Conservation (phyloP, 2,888 invertebrate species). For the Drosophila seclusa region DNA sequence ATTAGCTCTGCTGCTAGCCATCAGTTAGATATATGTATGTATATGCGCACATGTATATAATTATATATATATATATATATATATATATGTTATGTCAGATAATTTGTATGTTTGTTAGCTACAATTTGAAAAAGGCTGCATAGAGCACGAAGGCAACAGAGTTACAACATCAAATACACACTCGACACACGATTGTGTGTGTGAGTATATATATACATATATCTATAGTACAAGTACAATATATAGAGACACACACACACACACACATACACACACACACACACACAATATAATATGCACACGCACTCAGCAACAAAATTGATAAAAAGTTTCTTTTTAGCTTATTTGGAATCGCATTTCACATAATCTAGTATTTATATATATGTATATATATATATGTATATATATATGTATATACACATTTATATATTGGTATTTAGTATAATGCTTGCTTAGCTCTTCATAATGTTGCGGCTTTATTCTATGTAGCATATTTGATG, state of each 20-base stretch:
- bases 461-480: constrained; percentile 47
- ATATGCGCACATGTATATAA: constrained; percentile 3
- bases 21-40: constrained; percentile 17
- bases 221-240: constrained; percentile 17
- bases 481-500: constrained; percentile 18
- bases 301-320: constrained; percentile 37
- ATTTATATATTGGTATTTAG: constrained; percentile 4
- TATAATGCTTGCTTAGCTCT: constrained; percentile 37
- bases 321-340: constrained; percentile 26
- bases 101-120: constrained; percentile 61
- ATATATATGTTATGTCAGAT: constrained; percentile 22
- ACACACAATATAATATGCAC: constrained; percentile 1
- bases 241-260: background rate
- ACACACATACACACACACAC: constrained; percentile 4
- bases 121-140: constrained; percentile 76
- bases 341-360: constrained; percentile 35
- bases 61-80: constrained; percentile 30
- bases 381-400: constrained; percentile 3
- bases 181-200: constrained; percentile 35
- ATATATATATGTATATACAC: background rate
- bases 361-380: constrained; percentile 17
- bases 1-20: constrained; percentile 32
- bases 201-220: constrained; percentile 7
- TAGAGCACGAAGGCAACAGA: constrained; percentile 80
- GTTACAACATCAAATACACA: constrained; percentile 76